Evolutionary conservation across 2,797 vertebrate species (phyloP).

Genomic region (Eurystomus glaucurus): DNA sequence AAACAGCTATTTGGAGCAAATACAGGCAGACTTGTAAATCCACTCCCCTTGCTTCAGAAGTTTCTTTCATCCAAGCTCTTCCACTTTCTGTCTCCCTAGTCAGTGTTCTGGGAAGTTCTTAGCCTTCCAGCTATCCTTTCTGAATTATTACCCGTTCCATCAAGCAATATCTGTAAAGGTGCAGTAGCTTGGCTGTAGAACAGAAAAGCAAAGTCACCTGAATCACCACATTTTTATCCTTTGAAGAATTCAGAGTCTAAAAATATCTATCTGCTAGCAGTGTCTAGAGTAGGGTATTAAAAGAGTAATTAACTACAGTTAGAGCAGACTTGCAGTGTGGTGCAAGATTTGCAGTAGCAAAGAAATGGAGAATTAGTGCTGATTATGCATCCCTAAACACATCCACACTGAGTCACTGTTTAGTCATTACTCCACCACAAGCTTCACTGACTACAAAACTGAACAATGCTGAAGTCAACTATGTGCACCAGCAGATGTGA

Average conservation of each 20-base stretch:
- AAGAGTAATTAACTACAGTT: neutral
- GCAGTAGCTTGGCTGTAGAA: neutral
- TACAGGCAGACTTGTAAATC: neutral
- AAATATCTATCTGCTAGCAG: neutral
- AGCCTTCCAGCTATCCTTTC: neutral
- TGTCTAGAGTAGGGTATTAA: neutral
- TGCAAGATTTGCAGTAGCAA: constrained; percentile 29
- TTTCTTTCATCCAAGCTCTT: neutral
- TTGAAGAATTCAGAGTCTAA: neutral
- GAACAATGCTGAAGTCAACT: neutral
- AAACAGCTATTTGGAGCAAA: neutral
- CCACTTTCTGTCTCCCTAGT: neutral
- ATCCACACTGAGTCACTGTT: constrained; percentile 49
- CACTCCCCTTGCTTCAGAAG: neutral
- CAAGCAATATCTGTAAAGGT: neutral
- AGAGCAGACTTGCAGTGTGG: neutral
- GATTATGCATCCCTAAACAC: constrained; percentile 42
- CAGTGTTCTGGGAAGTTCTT: neutral
- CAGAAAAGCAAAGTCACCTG: neutral
- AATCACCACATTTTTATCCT: neutral
- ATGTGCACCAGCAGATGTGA: neutral
- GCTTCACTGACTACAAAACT: neutral
- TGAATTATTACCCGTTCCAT: neutral
- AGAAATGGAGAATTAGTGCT: constrained; percentile 42
- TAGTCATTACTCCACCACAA: constrained; percentile 35